These are phyloP conservation scores for Caprella mutica DNA, from an alignment of 2,888 invertebrate species.

Conservation along the genomic window DNA sequence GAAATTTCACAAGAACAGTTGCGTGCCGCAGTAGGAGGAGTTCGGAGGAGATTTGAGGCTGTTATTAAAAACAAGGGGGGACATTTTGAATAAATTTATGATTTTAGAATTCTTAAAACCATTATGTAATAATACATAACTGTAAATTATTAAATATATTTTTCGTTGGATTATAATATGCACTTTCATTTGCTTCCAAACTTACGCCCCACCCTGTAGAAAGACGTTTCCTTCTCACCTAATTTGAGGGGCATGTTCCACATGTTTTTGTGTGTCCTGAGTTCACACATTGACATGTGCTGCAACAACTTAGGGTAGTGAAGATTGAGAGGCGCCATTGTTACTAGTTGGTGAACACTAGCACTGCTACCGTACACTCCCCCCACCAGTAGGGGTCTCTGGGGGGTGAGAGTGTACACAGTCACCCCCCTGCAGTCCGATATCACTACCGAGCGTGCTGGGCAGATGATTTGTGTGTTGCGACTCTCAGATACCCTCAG, in stretches of 20 bases:
- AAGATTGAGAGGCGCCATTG: conserved; percentile 42
- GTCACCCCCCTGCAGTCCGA: conserved; percentile 41
- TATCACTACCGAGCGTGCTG: conserved; percentile 39
- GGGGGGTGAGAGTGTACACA: conserved; percentile 41
- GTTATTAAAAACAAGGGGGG: no score
- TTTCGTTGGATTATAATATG: no score
- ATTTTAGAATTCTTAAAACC: no score
- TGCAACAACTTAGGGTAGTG: conserved; percentile 41
- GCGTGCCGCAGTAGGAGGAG: no score
- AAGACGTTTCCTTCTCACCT: no score
- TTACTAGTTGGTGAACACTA: conserved; percentile 35
- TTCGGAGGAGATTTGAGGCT: no score
- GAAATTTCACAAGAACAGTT: no score
- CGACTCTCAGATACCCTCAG: conserved; percentile 42
- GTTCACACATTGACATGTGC: conserved; percentile 40
- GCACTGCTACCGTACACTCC: conserved; percentile 39
- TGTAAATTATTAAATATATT: no score
- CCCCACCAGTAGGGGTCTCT: conserved; percentile 41
- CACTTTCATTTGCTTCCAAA: no score
- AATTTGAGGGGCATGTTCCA: conserved; percentile 43
- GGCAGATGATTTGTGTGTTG: conserved; percentile 40
- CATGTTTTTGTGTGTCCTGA: conserved; percentile 39
- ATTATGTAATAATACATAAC: no score
- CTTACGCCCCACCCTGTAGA: no score
- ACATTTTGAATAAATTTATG: no score